phyloP scores from a whole-genome alignment of 2,888 invertebrate species.

The Teleiodes luculella region DNA sequence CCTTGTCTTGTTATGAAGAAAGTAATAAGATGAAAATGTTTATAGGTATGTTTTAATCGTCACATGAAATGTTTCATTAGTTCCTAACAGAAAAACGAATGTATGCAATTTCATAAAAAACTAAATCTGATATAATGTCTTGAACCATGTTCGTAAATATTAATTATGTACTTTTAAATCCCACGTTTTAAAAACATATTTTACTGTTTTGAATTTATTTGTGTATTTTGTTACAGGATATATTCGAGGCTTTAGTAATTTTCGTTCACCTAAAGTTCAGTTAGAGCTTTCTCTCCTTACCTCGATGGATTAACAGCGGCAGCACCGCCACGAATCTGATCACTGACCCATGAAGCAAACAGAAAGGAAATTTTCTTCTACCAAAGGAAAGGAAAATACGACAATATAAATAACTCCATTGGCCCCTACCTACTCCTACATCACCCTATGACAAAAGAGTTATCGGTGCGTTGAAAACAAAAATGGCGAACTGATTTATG shows the following conservation, averaged over 20 bases:
- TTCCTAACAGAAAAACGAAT: no score
- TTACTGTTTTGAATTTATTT: conserved; percentile 8
- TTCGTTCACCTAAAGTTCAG: conserved; percentile 23
- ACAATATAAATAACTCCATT: conserved; percentile 78
- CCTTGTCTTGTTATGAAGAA: no score
- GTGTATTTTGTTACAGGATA: not conserved
- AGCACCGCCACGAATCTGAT: conserved; percentile 65
- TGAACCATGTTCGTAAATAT: no score
- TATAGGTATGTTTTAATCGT: no score
- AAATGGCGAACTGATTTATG: conserved; percentile 76
- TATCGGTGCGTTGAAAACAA: conserved; percentile 80
- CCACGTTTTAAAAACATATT: no score
- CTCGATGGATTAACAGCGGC: conserved; percentile 32
- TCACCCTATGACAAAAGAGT: conserved; percentile 79
- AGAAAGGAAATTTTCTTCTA: conserved; percentile 77
- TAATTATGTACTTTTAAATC: no score
- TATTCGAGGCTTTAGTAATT: not conserved
- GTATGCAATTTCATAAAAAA: no score
- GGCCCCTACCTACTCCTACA: conserved; percentile 54
- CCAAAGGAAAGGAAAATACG: conserved; percentile 74
- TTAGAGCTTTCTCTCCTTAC: conserved; percentile 31
- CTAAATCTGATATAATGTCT: no score
- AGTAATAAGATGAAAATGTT: no score
- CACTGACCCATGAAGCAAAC: conserved; percentile 77
- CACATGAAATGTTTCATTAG: no score